Base-by-base conservation (phyloP, 2,113 vertebrate species). In the Pygoscelis adeliae region DNA sequence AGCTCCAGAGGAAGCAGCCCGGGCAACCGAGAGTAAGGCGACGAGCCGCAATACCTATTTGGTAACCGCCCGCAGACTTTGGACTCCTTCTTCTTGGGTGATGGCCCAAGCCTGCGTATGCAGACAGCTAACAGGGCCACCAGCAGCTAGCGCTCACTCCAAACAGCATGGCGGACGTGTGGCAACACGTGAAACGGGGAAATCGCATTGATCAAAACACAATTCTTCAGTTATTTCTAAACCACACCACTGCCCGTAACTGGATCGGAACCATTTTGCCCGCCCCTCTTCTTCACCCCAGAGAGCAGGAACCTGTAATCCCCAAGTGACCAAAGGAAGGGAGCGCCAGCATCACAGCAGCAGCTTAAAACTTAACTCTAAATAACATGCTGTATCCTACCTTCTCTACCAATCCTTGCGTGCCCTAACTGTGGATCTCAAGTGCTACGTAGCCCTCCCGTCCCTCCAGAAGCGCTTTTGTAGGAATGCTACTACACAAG, bases 161-260 rank as follows among this genome's bases (percentile, higher is more conserved):
- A 32, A 59, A 63, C 42, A 49, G 55, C 55, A 53, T 0, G 2
- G 25, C 2, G 2, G 38, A 27, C n/a, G 11, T 2, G 1, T 6
- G 32, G 30, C 65, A 53, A 53, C 2, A 4, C 5, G 18, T 1
- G 0, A 71, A 53, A 42, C 1, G 9, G 17, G 50, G 30, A 70
- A 58, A 72, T 6, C 2, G 16, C 50, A 34, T 5, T 13, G 13
- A 59, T 20, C 30, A 30, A 71, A 87, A 53, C 46, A 42, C 9
- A 42, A 4, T 29, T 49, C 63, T 83, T 71, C 38, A 32, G 38
- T 32, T 77, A 36, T n/a, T 58, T 71, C 65, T 42, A 77, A 58
- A 52, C 15, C 12, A 52, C 7, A 6, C 25, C 15, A 4, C 18
- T 61, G 26, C 86, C 38, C 1, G 23, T 46, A 59, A 59, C 52